Evolutionary conservation across 2,888 invertebrate species (phyloP).

Genomic region (Holacanthella duospinosa): DNA sequence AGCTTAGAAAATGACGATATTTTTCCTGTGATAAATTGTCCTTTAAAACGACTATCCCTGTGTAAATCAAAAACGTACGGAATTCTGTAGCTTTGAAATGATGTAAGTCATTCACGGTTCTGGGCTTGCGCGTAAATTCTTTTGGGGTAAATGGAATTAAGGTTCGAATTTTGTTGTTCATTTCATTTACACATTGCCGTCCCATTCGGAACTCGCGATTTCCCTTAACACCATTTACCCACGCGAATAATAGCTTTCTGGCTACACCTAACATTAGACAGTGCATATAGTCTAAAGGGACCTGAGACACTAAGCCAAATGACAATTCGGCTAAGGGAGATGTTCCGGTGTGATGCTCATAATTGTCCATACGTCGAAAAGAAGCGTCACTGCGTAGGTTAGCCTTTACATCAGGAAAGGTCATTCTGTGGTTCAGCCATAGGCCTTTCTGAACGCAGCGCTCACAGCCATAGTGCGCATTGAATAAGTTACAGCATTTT

Average conservation of each 20-base stretch:
- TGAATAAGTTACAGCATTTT: conserved; percentile 7
- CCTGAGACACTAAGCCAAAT: conserved; percentile 6
- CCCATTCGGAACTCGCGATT: background rate
- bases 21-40: background rate
- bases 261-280: conserved; percentile 8
- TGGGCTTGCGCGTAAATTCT: conserved; percentile 34
- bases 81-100: conserved; percentile 19
- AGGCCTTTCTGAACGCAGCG: conserved; percentile 13
- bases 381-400: conserved; percentile 13
- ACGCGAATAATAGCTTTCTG: conserved; percentile 9
- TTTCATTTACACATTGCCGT: background rate
- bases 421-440: conserved; percentile 6
- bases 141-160: conserved; percentile 6
- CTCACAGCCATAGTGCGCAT: conserved; percentile 14
- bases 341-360: conserved; percentile 13
- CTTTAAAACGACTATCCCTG: conserved; percentile 12
- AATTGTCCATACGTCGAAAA: conserved; percentile 8
- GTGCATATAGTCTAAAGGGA: conserved; percentile 13
- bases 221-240: too few relatives aligned
- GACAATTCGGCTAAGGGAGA: background rate
- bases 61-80: conserved; percentile 16
- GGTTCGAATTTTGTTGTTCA: background rate
- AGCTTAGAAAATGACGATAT: conserved; percentile 9
- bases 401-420: conserved; percentile 4
- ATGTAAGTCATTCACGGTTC: conserved; percentile 12